Conservation (phyloP, 2,888 invertebrate genomes). For the Monopis laevigella region DNA sequence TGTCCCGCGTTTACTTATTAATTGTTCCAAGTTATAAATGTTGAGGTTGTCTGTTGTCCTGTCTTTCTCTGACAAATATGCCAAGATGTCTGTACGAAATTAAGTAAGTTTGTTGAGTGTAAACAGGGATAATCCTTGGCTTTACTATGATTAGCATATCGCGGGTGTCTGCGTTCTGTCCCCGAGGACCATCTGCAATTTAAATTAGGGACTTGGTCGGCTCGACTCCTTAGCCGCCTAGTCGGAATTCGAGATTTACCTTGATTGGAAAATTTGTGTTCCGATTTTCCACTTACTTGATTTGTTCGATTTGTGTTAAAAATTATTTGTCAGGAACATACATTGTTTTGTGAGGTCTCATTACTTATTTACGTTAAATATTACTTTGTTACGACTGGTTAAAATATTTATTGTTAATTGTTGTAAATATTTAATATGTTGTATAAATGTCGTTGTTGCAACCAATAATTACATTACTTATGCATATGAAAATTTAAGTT, state of each 20-base stretch:
- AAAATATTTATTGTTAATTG: too few relatives aligned
- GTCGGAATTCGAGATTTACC: conserved; percentile 61
- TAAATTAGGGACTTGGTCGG: conserved; percentile 62
- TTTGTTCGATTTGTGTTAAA: too few relatives aligned
- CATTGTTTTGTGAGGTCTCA: too few relatives aligned
- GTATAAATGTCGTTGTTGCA: too few relatives aligned
- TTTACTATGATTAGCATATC: conserved; percentile 67
- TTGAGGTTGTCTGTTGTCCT: neutral
- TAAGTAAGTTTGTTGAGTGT: conserved; percentile 68
- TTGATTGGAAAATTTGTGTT: conserved; percentile 62
- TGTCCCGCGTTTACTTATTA: too few relatives aligned
- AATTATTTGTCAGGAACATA: too few relatives aligned
- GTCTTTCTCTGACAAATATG: conserved; percentile 9
- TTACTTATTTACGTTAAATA: too few relatives aligned
- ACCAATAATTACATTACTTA: too few relatives aligned
- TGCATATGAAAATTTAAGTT: too few relatives aligned
- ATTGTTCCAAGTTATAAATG: conserved; percentile 2
- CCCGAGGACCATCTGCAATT: conserved; percentile 61
- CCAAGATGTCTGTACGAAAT: conserved; percentile 53
- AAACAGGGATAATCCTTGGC: conserved; percentile 67
- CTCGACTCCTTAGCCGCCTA: conserved; percentile 56
- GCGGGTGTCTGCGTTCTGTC: conserved; percentile 59
- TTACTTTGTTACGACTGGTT: too few relatives aligned
- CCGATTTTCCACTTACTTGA: conserved; percentile 63
- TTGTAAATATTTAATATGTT: too few relatives aligned